Percentiles rank a stretch among this genome's conserved stretches.
phyloP scores from a whole-genome alignment of 1,140 invertebrate species.

The Drosophila repletoides region DNA sequence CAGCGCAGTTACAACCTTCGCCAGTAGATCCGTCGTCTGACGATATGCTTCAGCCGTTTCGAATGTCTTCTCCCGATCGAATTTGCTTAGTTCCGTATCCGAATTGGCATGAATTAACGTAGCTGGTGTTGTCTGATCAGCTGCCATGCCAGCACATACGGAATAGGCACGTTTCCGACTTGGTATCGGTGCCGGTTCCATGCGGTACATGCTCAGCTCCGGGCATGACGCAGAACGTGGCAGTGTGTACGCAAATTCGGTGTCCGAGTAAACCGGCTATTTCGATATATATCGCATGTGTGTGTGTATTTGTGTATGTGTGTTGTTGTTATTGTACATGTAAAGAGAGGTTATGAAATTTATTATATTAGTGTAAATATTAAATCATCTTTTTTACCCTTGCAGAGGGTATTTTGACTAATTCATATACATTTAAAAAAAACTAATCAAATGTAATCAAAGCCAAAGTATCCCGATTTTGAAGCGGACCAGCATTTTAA shows the following conservation, averaged over 20 bases:
- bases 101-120: slow-evolving; percentile 83
- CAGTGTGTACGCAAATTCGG: slow-evolving; percentile 51
- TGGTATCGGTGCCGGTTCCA: slow-evolving; percentile 82
- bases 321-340: slow-evolving; percentile 52
- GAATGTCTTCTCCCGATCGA: slow-evolving; percentile 90
- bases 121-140: slow-evolving; percentile 25
- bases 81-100: slow-evolving; percentile 89
- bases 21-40: slow-evolving; percentile 88
- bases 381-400: background rate
- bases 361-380: slow-evolving; percentile 23
- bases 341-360: slow-evolving; percentile 39
- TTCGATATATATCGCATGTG: slow-evolving; percentile 17
- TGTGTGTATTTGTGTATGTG: slow-evolving; percentile 1
- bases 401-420: no score
- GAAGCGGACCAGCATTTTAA: no score
- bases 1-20: slow-evolving; percentile 89
- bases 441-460: no score
- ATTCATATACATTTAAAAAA: no score
- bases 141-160: slow-evolving; percentile 83
- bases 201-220: slow-evolving; percentile 84
- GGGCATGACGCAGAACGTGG: slow-evolving; percentile 85
- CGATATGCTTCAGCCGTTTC: slow-evolving; percentile 84
- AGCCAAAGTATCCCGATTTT: no score
- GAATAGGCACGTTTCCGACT: slow-evolving; percentile 86
- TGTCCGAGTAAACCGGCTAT: slow-evolving; percentile 79